phyloP scores from a whole-genome alignment of 2,888 invertebrate species.

The Hypercompe scribonia region DNA sequence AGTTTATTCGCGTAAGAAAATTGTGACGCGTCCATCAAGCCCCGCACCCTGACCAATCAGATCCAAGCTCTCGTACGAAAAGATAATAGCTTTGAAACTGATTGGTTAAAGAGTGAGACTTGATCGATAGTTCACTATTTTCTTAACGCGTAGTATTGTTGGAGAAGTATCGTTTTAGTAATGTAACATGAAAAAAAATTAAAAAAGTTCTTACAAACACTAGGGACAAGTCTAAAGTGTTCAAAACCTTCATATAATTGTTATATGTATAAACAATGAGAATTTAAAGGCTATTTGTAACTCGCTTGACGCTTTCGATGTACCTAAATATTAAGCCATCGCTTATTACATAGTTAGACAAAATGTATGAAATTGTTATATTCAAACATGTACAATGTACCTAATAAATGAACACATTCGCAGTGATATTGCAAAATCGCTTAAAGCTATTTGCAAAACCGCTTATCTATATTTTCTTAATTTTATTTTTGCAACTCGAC shows the following conservation, averaged over 20 bases:
- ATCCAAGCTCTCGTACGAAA: no score
- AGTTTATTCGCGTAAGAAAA: no score
- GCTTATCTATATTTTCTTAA: neutral
- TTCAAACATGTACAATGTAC: slow-evolving; percentile 42
- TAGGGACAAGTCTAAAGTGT: neutral
- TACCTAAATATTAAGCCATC: slow-evolving; percentile 38
- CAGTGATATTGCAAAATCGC: neutral
- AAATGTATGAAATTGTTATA: slow-evolving; percentile 39
- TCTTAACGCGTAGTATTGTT: neutral
- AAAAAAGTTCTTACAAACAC: neutral
- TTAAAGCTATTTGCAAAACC: neutral
- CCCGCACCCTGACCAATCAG: no score
- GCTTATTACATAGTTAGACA: slow-evolving; percentile 46
- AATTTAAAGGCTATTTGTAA: slow-evolving; percentile 13
- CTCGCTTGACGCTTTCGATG: slow-evolving; percentile 48
- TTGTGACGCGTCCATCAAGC: no score
- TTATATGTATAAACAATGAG: slow-evolving; percentile 2
- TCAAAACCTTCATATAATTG: slow-evolving; percentile 3
- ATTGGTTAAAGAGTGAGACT: neutral
- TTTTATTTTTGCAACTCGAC: neutral
- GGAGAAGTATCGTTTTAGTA: neutral
- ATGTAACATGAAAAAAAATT: neutral
- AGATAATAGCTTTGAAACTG: neutral
- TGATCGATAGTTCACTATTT: neutral
- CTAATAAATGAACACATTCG: neutral